Conservation (phyloP, 2,888 invertebrate genomes). For the Cataglyphis albicans region DNA sequence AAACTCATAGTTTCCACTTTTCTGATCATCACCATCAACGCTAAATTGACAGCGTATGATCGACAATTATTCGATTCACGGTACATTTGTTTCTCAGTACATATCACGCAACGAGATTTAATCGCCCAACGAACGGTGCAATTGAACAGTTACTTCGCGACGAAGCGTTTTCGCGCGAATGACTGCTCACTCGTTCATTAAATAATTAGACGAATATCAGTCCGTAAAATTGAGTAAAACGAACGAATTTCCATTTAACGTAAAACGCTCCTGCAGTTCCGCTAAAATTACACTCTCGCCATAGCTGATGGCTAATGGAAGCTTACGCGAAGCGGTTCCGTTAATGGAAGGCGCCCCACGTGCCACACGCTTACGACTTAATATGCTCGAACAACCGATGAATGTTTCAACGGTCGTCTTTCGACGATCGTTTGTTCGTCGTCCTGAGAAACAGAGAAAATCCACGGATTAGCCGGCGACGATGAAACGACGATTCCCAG, state of each 20-base stretch:
- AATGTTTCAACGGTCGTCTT: slow-evolving; percentile 56
- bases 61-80: slow-evolving; percentile 15
- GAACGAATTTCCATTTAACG: slow-evolving; percentile 53
- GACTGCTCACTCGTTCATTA: slow-evolving; percentile 32
- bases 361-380: slow-evolving; percentile 35
- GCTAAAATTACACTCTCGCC: slow-evolving; percentile 62
- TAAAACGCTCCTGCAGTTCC: slow-evolving; percentile 55
- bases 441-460: background rate
- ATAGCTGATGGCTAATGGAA: slow-evolving; percentile 69
- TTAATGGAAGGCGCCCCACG: slow-evolving; percentile 67
- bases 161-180: slow-evolving; percentile 17
- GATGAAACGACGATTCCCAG: background rate
- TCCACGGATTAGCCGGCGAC: background rate
- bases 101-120: slow-evolving; percentile 6
- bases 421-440: slow-evolving; percentile 2
- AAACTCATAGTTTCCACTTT: background rate
- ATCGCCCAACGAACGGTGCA: background rate
- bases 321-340: slow-evolving; percentile 70
- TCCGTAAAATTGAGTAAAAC: slow-evolving; percentile 10
- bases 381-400: slow-evolving; percentile 58
- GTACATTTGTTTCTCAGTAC: background rate
- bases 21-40: background rate
- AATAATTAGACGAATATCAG: slow-evolving; percentile 46
- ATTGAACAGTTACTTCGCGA: slow-evolving; percentile 6
- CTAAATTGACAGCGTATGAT: background rate